Evolutionary conservation across 2,113 vertebrate genomes (phyloP).

Genomic region (Pandion haliaetus): DNA sequence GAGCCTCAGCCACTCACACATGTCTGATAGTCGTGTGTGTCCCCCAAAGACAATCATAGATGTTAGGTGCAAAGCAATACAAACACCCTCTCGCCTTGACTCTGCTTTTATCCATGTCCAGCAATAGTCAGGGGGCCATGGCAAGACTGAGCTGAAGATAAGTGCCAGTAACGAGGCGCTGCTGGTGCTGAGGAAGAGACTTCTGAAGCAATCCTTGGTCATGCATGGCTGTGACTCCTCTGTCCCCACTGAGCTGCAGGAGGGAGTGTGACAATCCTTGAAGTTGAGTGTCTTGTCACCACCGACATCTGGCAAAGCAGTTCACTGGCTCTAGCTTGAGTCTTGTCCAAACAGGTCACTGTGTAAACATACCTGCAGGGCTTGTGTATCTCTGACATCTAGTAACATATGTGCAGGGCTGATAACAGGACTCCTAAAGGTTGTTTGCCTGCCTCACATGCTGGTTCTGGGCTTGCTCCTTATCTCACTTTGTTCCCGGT

Average conservation of each 20-base stretch:
- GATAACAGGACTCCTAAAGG: neutral
- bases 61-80: rapidly evolving
- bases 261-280: neutral
- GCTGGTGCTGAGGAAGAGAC: neutral
- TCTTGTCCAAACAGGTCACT: neutral
- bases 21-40: neutral
- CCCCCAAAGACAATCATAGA: neutral
- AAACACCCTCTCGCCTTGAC: neutral
- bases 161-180: neutral
- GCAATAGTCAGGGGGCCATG: neutral
- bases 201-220: neutral
- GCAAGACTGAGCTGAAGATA: neutral
- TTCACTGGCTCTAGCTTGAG: neutral
- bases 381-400: neutral
- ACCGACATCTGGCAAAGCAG: neutral
- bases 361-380: conserved; percentile 20
- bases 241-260: neutral
- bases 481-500: neutral
- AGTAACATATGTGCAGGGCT: neutral
- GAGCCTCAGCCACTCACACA: neutral
- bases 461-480: neutral
- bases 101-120: neutral
- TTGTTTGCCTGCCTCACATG: neutral
- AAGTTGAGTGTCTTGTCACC: neutral
- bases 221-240: neutral